Conservation (phyloP, 2,888 invertebrate genomes). For the Catocala nupta region DNA sequence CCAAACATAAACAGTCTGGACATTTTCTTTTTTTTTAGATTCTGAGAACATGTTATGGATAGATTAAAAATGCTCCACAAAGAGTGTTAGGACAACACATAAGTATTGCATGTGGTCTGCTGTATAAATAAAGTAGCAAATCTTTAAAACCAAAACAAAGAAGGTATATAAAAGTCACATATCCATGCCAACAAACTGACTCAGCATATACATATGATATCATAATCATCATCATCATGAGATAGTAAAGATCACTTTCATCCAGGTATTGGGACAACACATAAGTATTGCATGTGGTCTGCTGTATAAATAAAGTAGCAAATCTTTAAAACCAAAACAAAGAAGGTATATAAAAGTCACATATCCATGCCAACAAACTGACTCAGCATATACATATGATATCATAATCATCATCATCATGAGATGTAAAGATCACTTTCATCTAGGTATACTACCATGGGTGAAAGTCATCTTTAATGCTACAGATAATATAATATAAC, state of each 20-base stretch:
- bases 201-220: slow-evolving; percentile 16
- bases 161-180: slow-evolving; percentile 21
- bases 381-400: slow-evolving; percentile 24
- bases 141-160: slow-evolving; percentile 36
- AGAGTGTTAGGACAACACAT: no score
- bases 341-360: slow-evolving; percentile 23
- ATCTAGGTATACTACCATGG: no score
- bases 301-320: not conserved
- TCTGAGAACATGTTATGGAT: no score
- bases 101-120: not conserved
- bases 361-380: slow-evolving; percentile 40
- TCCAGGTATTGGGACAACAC: no score
- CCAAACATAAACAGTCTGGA: no score
- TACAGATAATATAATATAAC: no score
- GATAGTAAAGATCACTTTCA: no score
- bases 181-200: slow-evolving; percentile 43
- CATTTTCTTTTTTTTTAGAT: no score
- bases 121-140: not conserved
- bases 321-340: slow-evolving; percentile 33
- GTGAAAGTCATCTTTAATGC: no score
- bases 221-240: no score
- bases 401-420: not conserved
- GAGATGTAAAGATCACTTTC: no score
- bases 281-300: not conserved
- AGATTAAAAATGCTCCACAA: no score